Evolutionary conservation across 2,113 vertebrate species (phyloP).

Genomic region (Rousettus leschenaultii): DNA sequence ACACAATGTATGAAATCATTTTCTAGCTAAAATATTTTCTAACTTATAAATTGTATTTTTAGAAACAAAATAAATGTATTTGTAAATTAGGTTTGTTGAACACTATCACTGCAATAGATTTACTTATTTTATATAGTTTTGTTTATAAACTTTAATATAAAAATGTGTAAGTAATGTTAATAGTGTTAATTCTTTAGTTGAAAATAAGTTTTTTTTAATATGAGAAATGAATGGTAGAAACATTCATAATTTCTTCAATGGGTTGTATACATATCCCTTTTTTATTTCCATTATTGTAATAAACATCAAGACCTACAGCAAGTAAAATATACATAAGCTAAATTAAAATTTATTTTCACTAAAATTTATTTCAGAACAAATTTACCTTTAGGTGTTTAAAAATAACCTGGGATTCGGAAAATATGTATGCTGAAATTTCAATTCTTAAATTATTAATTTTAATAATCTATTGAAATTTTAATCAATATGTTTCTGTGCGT

Average conservation of each 20-base stretch:
- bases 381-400: neutral
- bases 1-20: neutral
- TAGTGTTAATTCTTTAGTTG: neutral
- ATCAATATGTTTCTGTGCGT: neutral
- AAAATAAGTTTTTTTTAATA: neutral
- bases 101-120: neutral
- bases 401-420: neutral
- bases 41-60: neutral
- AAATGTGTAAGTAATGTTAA: neutral
- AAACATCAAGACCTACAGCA: neutral
- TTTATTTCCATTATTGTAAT: neutral
- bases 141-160: neutral
- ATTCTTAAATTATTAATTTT: neutral
- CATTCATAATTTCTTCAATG: neutral
- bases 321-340: neutral
- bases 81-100: neutral
- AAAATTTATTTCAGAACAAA: neutral
- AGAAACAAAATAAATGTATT: neutral
- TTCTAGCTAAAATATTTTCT: neutral
- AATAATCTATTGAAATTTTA: neutral
- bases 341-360: neutral
- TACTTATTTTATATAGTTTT: neutral
- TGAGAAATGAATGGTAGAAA: neutral
- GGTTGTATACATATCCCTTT: neutral
- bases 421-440: neutral